A percentile compares a stretch with the other conserved stretches of the same genome.
Evolutionary conservation across 2,888 invertebrate genomes (phyloP).

Genomic region (Drosophila sordidula): DNA sequence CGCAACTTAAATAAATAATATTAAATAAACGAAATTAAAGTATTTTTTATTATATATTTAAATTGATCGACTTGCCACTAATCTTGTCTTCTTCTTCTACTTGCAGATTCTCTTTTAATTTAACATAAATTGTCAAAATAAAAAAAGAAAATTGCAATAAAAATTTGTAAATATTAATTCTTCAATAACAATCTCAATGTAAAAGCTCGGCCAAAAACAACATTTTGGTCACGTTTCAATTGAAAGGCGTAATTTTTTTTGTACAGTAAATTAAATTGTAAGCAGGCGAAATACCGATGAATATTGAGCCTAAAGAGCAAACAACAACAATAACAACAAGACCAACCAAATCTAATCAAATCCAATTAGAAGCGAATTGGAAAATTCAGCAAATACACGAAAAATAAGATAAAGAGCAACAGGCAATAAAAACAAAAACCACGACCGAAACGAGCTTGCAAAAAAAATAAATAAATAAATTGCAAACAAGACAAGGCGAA

Average conservation of each 20-base stretch:
- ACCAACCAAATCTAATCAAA: conserved; percentile 45
- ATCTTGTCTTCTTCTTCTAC: conserved; percentile 28
- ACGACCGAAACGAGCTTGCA: conserved; percentile 8
- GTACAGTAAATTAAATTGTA: conserved; percentile 52
- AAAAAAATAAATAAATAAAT: conserved; percentile 15
- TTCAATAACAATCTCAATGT: conserved; percentile 23
- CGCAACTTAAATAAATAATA: not conserved
- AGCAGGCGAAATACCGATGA: conserved; percentile 24
- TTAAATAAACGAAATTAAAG: not conserved
- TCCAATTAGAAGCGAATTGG: conserved; percentile 54
- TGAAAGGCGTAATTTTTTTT: conserved; percentile 33
- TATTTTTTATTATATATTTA: not conserved
- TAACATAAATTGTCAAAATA: conserved; percentile 55
- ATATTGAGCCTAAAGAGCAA: conserved; percentile 10
- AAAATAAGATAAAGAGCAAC: conserved; percentile 12
- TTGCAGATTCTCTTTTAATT: conserved; percentile 76
- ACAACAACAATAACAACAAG: conserved; percentile 21
- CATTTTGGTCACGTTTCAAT: conserved; percentile 45
- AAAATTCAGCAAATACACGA: conserved; percentile 24
- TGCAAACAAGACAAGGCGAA: conserved; percentile 26
- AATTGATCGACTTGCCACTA: conserved; percentile 10
- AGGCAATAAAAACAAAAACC: conserved; percentile 3
- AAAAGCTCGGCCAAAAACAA: conserved; percentile 22
- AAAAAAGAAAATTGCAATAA: conserved; percentile 13
- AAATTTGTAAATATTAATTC: conserved; percentile 38